phyloP scores from a whole-genome alignment of 2,797 vertebrate species.

The Coregonus sp. region DNA sequence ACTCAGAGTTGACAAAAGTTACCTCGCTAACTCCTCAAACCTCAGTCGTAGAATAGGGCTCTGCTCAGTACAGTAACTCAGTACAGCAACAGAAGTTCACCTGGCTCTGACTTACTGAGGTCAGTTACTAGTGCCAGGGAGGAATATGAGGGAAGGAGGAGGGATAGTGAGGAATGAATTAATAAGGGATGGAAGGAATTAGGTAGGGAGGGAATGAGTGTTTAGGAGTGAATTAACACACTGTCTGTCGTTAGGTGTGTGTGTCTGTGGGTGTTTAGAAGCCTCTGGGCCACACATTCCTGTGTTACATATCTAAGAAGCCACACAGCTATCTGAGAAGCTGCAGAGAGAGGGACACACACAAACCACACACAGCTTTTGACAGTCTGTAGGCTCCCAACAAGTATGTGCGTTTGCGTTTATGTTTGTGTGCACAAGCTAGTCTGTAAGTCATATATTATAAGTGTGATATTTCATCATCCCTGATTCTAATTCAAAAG shows the following conservation, averaged over 20 bases:
- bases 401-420: conserved; percentile 22
- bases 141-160: not conserved
- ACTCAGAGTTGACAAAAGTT: no score
- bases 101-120: conserved; percentile 10
- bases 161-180: no score
- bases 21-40: no score
- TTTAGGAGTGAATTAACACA: not conserved
- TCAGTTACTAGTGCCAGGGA: not conserved
- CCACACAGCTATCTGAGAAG: conserved; percentile 53
- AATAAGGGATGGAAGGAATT: no score
- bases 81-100: conserved; percentile 15
- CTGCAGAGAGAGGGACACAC: conserved; percentile 18
- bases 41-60: no score
- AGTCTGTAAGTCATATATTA: not conserved
- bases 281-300: conserved; percentile 59
- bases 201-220: not conserved
- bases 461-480: not conserved
- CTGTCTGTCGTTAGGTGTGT: not conserved
- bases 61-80: no score
- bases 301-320: conserved; percentile 53
- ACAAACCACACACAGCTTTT: conserved; percentile 37
- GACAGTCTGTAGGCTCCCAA: conserved; percentile 38
- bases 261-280: conserved; percentile 39
- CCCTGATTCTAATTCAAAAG: no score
- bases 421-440: conserved; percentile 12